A percentile compares a stretch with the other conserved stretches of the same genome.
Conservation (phyloP, 2,113 vertebrate species). For the Cephalopholis sonnerati region DNA sequence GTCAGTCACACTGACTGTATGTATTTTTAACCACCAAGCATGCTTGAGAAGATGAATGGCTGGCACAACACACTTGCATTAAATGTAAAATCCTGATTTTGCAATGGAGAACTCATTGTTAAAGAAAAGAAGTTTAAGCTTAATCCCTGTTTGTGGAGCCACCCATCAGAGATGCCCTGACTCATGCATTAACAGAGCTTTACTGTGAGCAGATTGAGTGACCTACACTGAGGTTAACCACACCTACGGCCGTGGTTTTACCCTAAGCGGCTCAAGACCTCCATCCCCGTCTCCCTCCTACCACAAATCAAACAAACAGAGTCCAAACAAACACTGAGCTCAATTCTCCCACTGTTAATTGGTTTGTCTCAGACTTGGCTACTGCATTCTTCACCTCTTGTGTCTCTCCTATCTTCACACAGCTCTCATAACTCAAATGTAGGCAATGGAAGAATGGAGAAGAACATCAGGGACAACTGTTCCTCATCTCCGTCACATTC, state of each 20-base stretch:
- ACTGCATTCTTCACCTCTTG: constrained; percentile 18
- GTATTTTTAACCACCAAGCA: constrained; percentile 51
- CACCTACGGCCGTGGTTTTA: constrained; percentile 73
- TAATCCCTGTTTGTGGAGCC: constrained; percentile 52
- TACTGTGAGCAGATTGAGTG: constrained; percentile 65
- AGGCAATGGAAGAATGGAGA: constrained; percentile 41
- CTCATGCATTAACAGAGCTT: constrained; percentile 57
- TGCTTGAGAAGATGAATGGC: constrained; percentile 44
- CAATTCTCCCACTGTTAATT: constrained; percentile 52
- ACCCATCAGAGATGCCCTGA: constrained; percentile 37
- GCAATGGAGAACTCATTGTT: constrained; percentile 53
- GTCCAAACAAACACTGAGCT: constrained; percentile 63
- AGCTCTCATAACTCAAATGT: constrained; percentile 34
- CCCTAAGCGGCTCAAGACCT: constrained; percentile 60
- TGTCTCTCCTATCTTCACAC: constrained; percentile 40
- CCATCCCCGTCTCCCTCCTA: constrained; percentile 41
- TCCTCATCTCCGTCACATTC: constrained; percentile 34
- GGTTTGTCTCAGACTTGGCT: constrained; percentile 60
- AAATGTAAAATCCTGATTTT: constrained; percentile 51
- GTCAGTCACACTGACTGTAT: constrained; percentile 45
- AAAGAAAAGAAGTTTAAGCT: constrained; percentile 25
- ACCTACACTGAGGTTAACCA: constrained; percentile 81
- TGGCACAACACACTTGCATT: constrained; percentile 31
- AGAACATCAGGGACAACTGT: constrained; percentile 32
- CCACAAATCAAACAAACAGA: constrained; percentile 71